Evolutionary conservation across 2,888 invertebrate species (phyloP).

Genomic region (Deilephila porcellus): DNA sequence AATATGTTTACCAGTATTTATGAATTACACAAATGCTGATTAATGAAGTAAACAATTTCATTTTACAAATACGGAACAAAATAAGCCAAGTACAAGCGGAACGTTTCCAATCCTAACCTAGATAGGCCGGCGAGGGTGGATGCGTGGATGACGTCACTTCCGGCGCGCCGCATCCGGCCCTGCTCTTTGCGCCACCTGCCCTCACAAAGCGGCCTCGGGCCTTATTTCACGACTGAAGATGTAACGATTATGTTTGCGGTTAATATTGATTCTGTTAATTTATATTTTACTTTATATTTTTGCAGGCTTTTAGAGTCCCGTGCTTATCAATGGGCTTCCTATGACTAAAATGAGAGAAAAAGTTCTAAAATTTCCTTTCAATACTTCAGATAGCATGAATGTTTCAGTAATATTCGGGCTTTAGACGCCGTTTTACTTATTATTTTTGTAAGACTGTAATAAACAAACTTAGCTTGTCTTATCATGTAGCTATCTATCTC

Average conservation of each 20-base stretch:
- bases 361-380: no score
- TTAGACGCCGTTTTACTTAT: no score
- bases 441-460: no score
- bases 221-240: slow-evolving; percentile 47
- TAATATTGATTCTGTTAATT: neutral
- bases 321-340: no score
- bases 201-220: slow-evolving; percentile 28
- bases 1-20: no score
- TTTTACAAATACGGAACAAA: neutral
- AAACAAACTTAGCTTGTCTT: no score
- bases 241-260: neutral
- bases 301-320: no score
- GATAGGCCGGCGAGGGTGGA: slow-evolving; percentile 36
- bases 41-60: neutral
- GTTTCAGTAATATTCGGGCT: no score
- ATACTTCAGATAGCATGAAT: no score
- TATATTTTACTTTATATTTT: neutral
- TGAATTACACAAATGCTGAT: no score
- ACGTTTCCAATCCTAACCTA: slow-evolving; percentile 12
- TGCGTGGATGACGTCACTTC: slow-evolving; percentile 40
- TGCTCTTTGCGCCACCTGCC: slow-evolving; percentile 40
- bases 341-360: no score
- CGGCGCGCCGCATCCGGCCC: slow-evolving; percentile 38
- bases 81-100: neutral
- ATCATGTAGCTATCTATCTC: no score